Evolutionary conservation across 2,113 vertebrate genomes (phyloP).

Genomic region (Lontra canadensis): DNA sequence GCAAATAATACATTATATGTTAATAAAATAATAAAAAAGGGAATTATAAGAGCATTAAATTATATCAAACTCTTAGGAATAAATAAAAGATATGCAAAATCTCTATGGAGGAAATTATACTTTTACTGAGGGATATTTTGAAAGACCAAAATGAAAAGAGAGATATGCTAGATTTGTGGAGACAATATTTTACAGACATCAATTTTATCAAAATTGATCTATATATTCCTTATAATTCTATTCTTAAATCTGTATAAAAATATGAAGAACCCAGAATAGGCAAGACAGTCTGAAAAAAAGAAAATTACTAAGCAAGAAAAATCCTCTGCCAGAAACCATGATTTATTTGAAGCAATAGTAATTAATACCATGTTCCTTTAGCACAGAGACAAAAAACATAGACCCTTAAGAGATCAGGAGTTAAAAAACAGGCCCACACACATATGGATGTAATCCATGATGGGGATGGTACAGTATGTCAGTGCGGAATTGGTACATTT

Average conservation of each 20-base stretch:
- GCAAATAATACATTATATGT: no score
- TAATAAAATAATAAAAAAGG: no score
- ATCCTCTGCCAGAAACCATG: not conserved
- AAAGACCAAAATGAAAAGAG: not conserved
- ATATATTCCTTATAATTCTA: not conserved
- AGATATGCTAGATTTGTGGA: not conserved
- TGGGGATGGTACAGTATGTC: not conserved
- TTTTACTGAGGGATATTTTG: not conserved
- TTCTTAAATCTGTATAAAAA: not conserved
- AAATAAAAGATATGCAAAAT: not conserved
- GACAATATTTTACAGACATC: not conserved
- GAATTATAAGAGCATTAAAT: not conserved
- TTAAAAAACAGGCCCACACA: not conserved
- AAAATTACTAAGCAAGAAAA: not conserved
- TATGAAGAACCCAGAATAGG: not conserved
- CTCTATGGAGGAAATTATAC: not conserved
- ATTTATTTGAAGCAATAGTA: not conserved
- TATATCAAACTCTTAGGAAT: not conserved
- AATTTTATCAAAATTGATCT: not conserved
- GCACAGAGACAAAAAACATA: not conserved
- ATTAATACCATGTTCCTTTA: not conserved
- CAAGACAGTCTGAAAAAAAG: not conserved
- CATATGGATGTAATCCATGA: not conserved
- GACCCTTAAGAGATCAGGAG: not conserved
- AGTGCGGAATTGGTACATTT: not conserved